These are phyloP conservation scores for Ageneiosus marmoratus DNA, from an alignment of 2,113 vertebrate species.

Conservation along the genomic window DNA sequence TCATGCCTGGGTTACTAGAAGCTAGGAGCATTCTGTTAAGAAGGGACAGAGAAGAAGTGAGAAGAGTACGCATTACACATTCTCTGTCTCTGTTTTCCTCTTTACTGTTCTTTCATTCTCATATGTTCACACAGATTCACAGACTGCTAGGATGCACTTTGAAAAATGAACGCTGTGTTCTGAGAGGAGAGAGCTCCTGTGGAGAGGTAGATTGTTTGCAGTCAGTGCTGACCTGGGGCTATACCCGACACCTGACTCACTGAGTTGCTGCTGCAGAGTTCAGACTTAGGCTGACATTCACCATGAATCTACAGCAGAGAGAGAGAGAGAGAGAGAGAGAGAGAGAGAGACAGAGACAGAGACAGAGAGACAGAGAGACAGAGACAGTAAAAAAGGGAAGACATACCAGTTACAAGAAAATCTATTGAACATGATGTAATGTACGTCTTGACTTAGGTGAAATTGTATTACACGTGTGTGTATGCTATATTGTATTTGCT, in stretches of 20 bases:
- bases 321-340: not conserved
- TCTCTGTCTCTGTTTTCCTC: slow-evolving; percentile 31
- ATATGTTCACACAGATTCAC: slow-evolving; percentile 45
- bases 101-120: slow-evolving; percentile 24
- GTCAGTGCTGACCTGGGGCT: slow-evolving; percentile 69
- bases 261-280: slow-evolving; percentile 63
- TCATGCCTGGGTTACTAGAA: slow-evolving; percentile 75
- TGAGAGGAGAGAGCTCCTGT: slow-evolving; percentile 62
- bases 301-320: slow-evolving; percentile 39
- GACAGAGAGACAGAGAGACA: not conserved
- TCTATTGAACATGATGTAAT: not conserved
- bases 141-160: slow-evolving; percentile 39
- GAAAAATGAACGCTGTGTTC: slow-evolving; percentile 44
- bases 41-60: slow-evolving; percentile 17
- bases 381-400: not conserved
- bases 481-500: not conserved
- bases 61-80: slow-evolving; percentile 48
- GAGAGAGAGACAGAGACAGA: not conserved
- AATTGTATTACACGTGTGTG: not conserved
- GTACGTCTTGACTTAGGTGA: not conserved
- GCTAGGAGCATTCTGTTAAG: slow-evolving; percentile 57
- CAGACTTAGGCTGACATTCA: slow-evolving; percentile 56
- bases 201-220: slow-evolving; percentile 73
- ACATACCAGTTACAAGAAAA: not conserved
- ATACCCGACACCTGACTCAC: slow-evolving; percentile 77